phyloP scores from a whole-genome alignment of 2,113 vertebrate species.

The Tragelaphus strepsiceros region DNA sequence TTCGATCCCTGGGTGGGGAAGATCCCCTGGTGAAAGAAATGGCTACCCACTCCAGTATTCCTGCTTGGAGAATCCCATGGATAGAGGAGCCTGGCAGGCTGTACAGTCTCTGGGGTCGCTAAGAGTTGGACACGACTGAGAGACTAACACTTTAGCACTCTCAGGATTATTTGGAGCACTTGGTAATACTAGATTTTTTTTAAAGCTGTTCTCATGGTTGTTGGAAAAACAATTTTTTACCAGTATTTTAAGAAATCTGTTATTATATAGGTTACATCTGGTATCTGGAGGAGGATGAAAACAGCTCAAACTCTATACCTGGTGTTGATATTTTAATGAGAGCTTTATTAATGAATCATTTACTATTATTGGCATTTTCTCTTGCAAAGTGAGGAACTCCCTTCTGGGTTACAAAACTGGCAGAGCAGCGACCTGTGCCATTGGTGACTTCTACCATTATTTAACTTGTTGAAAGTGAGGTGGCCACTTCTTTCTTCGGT shows the following conservation, averaged over 20 bases:
- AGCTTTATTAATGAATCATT: conserved; percentile 63
- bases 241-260: neutral
- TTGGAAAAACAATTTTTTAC: neutral
- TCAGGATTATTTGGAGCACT: conserved; percentile 28
- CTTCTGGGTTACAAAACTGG: conserved; percentile 57
- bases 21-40: neutral
- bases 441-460: conserved; percentile 50
- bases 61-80: neutral
- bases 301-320: conserved; percentile 47
- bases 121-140: neutral
- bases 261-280: neutral
- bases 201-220: neutral
- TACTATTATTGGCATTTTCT: conserved; percentile 64
- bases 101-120: neutral
- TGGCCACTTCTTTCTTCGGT: conserved; percentile 23
- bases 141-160: neutral
- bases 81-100: neutral
- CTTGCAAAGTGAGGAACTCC: conserved; percentile 39
- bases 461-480: conserved; percentile 43
- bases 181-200: neutral
- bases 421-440: conserved; percentile 44
- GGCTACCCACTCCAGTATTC: neutral
- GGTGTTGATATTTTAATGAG: conserved; percentile 56
- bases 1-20: neutral
- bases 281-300: neutral